Conservation (phyloP, 2,888 invertebrate genomes). For the Resseliella maxima region DNA sequence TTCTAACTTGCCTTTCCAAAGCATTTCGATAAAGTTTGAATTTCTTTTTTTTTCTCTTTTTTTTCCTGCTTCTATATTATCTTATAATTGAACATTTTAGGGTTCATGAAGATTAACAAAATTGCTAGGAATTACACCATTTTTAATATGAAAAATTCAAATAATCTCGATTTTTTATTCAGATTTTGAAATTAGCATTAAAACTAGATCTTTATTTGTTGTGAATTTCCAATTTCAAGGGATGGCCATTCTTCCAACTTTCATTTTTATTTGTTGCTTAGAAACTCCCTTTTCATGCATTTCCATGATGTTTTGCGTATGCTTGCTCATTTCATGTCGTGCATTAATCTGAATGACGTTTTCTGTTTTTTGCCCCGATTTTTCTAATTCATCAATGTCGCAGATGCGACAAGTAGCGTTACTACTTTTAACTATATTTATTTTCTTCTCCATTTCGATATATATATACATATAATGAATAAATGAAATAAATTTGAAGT, state of each 20-base stretch:
- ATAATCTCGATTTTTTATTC: neutral
- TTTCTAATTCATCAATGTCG: conserved; percentile 63
- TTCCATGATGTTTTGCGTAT: conserved; percentile 46
- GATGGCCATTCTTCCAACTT: neutral
- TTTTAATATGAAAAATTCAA: neutral
- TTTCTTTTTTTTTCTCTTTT: too few relatives aligned
- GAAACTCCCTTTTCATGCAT: neutral
- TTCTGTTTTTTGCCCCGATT: conserved; percentile 63
- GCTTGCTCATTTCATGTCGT: conserved; percentile 60
- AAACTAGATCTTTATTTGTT: neutral
- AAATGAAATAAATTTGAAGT: neutral
- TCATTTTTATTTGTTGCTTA: conserved; percentile 22
- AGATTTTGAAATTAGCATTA: neutral
- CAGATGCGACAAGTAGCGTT: conserved; percentile 56
- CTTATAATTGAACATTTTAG: too few relatives aligned
- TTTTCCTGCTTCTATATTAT: too few relatives aligned
- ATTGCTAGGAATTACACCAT: neutral
- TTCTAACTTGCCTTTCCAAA: neutral
- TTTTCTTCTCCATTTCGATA: neutral
- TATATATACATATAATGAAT: too few relatives aligned
- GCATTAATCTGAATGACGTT: conserved; percentile 64
- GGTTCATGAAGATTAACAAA: too few relatives aligned
- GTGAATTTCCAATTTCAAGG: neutral
- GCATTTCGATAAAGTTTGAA: too few relatives aligned
- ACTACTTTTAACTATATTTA: conserved; percentile 45